phyloP scores from a whole-genome alignment of 2,888 invertebrate genomes.

The Dilophus febrilis region DNA sequence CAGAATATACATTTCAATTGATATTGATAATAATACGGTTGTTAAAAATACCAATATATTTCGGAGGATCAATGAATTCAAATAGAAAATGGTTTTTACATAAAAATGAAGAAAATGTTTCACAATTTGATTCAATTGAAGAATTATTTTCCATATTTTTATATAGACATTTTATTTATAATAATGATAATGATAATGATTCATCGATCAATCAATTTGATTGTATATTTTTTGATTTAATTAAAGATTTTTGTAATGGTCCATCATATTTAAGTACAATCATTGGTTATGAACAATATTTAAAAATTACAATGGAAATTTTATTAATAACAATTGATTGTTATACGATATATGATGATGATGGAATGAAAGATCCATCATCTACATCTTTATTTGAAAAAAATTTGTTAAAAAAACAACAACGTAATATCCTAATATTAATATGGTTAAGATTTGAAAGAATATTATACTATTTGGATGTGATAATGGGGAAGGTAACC shows the following conservation, averaged over 20 bases:
- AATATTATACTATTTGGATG: slow-evolving; percentile 32
- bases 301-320: slow-evolving; percentile 34
- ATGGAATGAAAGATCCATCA: no score
- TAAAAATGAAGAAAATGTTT: slow-evolving; percentile 18
- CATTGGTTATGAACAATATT: slow-evolving; percentile 42
- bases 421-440: slow-evolving; percentile 33
- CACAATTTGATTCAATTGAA: slow-evolving; percentile 34
- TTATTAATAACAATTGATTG: slow-evolving; percentile 35
- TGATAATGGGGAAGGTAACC: slow-evolving; percentile 29
- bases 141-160: slow-evolving; percentile 29
- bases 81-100: no score
- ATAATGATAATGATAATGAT: no score
- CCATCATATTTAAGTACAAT: slow-evolving; percentile 40
- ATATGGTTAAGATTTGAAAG: slow-evolving; percentile 47
- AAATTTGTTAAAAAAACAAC: slow-evolving; percentile 15
- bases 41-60: slow-evolving; percentile 38
- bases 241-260: slow-evolving; percentile 35
- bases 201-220: slow-evolving; percentile 12
- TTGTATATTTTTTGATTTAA: slow-evolving; percentile 20
- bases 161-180: no score
- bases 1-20: slow-evolving; percentile 40
- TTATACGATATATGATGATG: slow-evolving; percentile 15
- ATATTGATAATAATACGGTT: slow-evolving; percentile 38
- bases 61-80: slow-evolving; percentile 18
- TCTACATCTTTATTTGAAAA: slow-evolving; percentile 28